These are phyloP conservation scores for Lycorma delicatula DNA, from an alignment of 1,140 invertebrate species.

Conservation along the genomic window DNA sequence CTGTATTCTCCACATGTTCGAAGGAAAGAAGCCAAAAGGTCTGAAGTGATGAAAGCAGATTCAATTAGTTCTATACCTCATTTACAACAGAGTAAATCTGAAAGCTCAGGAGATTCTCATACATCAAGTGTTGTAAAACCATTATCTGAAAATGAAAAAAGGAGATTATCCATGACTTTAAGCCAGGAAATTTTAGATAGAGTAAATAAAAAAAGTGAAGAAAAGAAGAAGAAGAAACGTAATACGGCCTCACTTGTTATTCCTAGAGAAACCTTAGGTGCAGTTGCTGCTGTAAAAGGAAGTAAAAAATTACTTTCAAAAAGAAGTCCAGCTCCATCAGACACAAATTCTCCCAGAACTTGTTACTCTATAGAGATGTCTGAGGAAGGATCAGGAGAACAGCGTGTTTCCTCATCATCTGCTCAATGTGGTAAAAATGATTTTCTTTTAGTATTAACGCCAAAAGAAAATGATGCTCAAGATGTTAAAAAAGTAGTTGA, in stretches of 20 bases:
- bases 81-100: slow-evolving; percentile 27
- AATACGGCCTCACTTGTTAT: slow-evolving; percentile 35
- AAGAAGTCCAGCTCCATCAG: slow-evolving; percentile 28
- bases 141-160: slow-evolving; percentile 60
- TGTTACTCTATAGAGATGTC: slow-evolving; percentile 46
- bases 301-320: slow-evolving; percentile 28
- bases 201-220: slow-evolving; percentile 34
- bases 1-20: slow-evolving; percentile 36
- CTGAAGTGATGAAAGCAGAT: slow-evolving; percentile 42
- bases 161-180: slow-evolving; percentile 56
- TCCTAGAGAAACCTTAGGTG: slow-evolving; percentile 54
- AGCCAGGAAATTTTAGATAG: slow-evolving; percentile 62
- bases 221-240: slow-evolving; percentile 38
- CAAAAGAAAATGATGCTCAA: slow-evolving; percentile 36
- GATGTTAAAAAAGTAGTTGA: slow-evolving; percentile 41
- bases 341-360: slow-evolving; percentile 40
- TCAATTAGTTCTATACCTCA: slow-evolving; percentile 45
- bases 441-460: slow-evolving; percentile 43
- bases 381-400: slow-evolving; percentile 32
- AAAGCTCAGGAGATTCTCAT: slow-evolving; percentile 12
- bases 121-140: slow-evolving; percentile 30
- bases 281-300: slow-evolving; percentile 47
- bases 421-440: slow-evolving; percentile 35
- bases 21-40: slow-evolving; percentile 33
- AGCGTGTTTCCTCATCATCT: slow-evolving; percentile 22